These are phyloP conservation scores for Julus scanicus DNA, from an alignment of 2,888 invertebrate species.

Conservation along the genomic window DNA sequence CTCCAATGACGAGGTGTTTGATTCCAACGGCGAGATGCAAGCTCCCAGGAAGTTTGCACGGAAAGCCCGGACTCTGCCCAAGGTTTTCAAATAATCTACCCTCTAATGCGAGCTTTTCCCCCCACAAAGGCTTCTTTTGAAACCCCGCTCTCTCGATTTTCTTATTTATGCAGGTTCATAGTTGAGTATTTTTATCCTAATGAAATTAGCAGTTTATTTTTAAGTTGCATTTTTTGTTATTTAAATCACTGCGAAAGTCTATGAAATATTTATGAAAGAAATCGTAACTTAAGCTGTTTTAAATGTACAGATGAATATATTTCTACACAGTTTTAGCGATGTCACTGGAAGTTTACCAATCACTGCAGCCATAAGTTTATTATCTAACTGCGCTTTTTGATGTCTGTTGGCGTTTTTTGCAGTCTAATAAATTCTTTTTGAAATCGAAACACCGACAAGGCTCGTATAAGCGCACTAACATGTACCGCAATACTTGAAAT, in stretches of 20 bases:
- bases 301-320: constrained; percentile 40
- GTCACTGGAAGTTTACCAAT: not conserved
- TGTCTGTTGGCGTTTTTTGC: not conserved
- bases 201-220: not conserved
- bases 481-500: no score
- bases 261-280: not conserved
- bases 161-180: no score
- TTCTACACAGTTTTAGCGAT: not conserved
- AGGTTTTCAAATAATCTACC: constrained; percentile 59
- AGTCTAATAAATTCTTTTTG: not conserved
- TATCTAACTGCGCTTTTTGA: not conserved
- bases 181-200: not conserved
- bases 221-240: not conserved
- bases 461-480: not conserved
- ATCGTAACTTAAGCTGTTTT: not conserved
- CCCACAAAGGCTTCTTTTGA: not conserved
- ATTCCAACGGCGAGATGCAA: not conserved
- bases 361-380: not conserved
- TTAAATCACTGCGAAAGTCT: not conserved
- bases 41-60: constrained; percentile 59
- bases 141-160: not conserved
- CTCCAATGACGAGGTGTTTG: constrained; percentile 45
- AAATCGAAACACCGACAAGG: not conserved
- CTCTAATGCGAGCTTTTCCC: not conserved
- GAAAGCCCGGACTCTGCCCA: constrained; percentile 60